A percentile compares a stretch with the other conserved stretches of the same genome.
phyloP scores from a whole-genome alignment of 2,888 invertebrate genomes.

The Trichogramma dendrolimi region DNA sequence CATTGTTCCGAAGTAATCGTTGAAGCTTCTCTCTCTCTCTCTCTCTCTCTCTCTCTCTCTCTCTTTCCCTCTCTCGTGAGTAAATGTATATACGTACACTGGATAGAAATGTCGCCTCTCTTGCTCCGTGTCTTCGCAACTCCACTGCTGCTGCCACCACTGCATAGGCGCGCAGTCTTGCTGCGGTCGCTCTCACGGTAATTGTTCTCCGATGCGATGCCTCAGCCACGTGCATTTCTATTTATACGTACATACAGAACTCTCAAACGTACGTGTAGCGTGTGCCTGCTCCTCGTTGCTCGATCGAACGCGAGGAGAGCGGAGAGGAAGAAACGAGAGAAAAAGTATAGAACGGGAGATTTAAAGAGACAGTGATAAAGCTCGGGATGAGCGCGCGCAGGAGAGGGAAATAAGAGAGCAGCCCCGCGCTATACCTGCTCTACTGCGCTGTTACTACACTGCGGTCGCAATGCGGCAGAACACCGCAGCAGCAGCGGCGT shows the following conservation, averaged over 20 bases:
- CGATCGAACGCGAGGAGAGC: conserved; percentile 1
- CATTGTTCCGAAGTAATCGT: conserved; percentile 28
- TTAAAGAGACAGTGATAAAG: conserved; percentile 27
- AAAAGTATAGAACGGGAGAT: conserved; percentile 10
- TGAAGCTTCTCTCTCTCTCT: conserved; percentile 10
- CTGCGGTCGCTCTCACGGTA: background rate
- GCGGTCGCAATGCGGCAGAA: conserved; percentile 25
- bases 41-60: background rate
- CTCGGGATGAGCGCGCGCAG: conserved; percentile 1
- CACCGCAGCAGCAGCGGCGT: background rate
- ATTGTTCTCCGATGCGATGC: conserved; percentile 22
- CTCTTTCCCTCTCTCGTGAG: background rate
- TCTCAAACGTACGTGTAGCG: too few relatives aligned
- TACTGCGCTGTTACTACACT: conserved; percentile 12
- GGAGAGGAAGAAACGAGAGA: background rate
- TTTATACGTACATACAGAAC: too few relatives aligned
- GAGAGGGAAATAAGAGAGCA: background rate
- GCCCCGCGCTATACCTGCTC: background rate
- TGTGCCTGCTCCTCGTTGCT: too few relatives aligned
- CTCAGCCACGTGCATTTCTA: too few relatives aligned
- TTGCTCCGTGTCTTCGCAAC: too few relatives aligned
- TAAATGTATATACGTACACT: too few relatives aligned
- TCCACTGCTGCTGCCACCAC: too few relatives aligned
- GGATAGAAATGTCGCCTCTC: too few relatives aligned
- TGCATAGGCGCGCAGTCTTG: too few relatives aligned